Evolutionary conservation across 2,888 invertebrate genomes (phyloP).

Genomic region (Xylota sylvarum): DNA sequence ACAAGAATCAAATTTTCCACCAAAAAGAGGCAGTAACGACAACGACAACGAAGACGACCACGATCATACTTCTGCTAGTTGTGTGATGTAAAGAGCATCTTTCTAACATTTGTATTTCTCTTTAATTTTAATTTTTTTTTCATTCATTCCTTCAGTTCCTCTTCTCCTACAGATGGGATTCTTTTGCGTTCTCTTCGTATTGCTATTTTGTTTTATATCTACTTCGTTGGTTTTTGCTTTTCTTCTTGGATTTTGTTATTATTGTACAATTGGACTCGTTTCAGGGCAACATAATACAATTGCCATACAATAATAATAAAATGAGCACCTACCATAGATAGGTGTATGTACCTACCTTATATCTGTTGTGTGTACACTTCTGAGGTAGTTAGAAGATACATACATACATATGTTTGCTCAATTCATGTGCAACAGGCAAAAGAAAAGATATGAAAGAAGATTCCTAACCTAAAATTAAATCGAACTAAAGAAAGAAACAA

Average conservation of each 20-base stretch:
- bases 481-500: slow-evolving; percentile 19
- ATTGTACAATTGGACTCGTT: slow-evolving; percentile 54
- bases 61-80: not conserved
- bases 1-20: slow-evolving; percentile 33
- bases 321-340: slow-evolving; percentile 52
- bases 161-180: slow-evolving; percentile 10
- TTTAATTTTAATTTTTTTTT: not conserved
- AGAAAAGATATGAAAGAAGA: slow-evolving; percentile 6
- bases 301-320: slow-evolving; percentile 38
- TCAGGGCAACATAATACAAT: slow-evolving; percentile 37
- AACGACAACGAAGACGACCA: not conserved
- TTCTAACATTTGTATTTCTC: slow-evolving; percentile 38
- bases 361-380: slow-evolving; percentile 10
- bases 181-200: not conserved
- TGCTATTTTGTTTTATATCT: slow-evolving; percentile 17
- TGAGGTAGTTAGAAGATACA: slow-evolving; percentile 3
- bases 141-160: not conserved
- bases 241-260: slow-evolving; percentile 34
- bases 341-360: slow-evolving; percentile 17
- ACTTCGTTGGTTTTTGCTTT: slow-evolving; percentile 5
- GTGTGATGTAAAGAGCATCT: slow-evolving; percentile 28
- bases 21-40: slow-evolving; percentile 31
- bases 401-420: not conserved
- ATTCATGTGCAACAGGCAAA: slow-evolving; percentile 17
- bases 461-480: slow-evolving; percentile 62